Evolutionary conservation across 2,113 vertebrate genomes (phyloP).

Genomic region (Dicentrarchus labrax): DNA sequence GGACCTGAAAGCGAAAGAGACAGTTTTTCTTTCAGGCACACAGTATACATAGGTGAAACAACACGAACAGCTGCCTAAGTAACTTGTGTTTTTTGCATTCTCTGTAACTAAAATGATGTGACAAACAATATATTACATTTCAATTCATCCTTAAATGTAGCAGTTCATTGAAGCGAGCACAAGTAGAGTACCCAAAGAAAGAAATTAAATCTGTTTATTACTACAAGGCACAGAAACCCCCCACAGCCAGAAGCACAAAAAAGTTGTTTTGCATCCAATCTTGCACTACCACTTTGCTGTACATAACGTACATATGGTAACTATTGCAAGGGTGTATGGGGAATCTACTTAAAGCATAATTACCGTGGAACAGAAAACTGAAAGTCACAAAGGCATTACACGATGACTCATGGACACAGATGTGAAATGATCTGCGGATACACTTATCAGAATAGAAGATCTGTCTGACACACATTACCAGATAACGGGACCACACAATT

Average conservation of each 20-base stretch:
- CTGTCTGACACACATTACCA: not conserved
- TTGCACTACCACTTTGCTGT: constrained; percentile 7
- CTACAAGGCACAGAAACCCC: not conserved
- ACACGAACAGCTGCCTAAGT: not conserved
- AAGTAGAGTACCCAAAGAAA: too few relatives aligned
- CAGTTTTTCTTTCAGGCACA: not conserved
- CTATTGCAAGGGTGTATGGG: constrained; percentile 4
- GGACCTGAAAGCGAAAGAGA: constrained; percentile 63
- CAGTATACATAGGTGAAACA: not conserved
- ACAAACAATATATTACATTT: not conserved
- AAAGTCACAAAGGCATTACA: not conserved
- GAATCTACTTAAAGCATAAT: not conserved
- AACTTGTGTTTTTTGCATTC: not conserved
- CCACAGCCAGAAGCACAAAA: not conserved
- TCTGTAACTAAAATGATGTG: not conserved
- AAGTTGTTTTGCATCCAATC: not conserved
- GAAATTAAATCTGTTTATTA: constrained; percentile 14
- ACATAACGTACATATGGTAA: constrained; percentile 12
- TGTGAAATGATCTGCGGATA: not conserved
- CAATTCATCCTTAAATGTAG: too few relatives aligned
- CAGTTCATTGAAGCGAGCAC: not conserved
- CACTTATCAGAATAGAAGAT: not conserved
- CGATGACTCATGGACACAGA: not conserved
- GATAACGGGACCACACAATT: not conserved
- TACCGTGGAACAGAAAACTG: not conserved